Evolutionary conservation across 2,113 vertebrate genomes (phyloP).

Genomic region (sheep (Ovis aries)): ARS-UI_Ramb_v3.0 NC_056058.1:54194501-54195000

Average conservation of each 20-base stretch:
- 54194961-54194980: background rate
- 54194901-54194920: background rate
- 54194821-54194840: background rate
- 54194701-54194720: background rate
- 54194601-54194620: background rate
- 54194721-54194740: background rate
- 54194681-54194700: background rate
- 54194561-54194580: background rate
- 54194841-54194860: background rate
- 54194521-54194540: background rate
- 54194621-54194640: background rate
- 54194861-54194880: background rate
- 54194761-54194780: background rate
- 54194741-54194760: background rate
- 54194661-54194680: background rate
- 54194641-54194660: background rate
- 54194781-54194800: background rate
- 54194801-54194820: background rate
- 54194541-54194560: background rate
- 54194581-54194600: background rate
- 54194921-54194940: background rate
- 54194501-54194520: background rate
- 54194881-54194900: background rate
- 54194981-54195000: background rate
- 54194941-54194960: background rate